These are phyloP conservation scores for Cyprinodon brontotheroides DNA, from an alignment of 2,113 vertebrate species.

Conservation along the genomic window DNA sequence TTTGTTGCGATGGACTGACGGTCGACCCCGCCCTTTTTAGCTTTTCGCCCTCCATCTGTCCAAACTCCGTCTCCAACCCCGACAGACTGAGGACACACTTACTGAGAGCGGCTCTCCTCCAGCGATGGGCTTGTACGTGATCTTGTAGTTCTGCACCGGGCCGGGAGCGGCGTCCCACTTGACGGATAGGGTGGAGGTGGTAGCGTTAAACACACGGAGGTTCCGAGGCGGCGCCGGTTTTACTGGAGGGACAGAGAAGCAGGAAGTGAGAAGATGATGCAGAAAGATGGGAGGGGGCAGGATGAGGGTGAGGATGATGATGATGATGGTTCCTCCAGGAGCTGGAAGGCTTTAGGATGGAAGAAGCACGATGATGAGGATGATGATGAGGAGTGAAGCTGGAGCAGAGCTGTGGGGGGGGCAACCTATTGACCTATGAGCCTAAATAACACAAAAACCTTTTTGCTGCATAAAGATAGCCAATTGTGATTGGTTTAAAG, in stretches of 20 bases:
- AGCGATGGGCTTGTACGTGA: constrained; percentile 80
- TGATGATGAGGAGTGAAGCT: constrained; percentile 17
- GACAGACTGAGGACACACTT: constrained; percentile 41
- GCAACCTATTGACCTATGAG: no score
- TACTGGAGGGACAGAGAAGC: constrained; percentile 75
- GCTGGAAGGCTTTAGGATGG: constrained; percentile 31
- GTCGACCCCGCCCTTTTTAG: no score
- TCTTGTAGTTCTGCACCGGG: constrained; percentile 87
- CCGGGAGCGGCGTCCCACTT: constrained; percentile 93
- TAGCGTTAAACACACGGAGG: constrained; percentile 91
- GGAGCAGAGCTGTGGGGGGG: constrained; percentile 22
- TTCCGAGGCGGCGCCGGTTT: constrained; percentile 86
- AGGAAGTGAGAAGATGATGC: constrained; percentile 29
- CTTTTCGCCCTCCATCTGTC: no score
- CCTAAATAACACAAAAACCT: no score
- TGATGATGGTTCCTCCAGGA: constrained; percentile 19
- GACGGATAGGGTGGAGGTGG: constrained; percentile 85
- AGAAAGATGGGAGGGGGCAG: no score
- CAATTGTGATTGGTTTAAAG: no score
- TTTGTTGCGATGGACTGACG: no score
- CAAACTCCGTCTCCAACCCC: neutral
- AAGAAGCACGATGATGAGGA: constrained; percentile 11
- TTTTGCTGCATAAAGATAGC: no score
- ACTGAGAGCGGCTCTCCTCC: constrained; percentile 84
- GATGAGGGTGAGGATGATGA: neutral